Conservation (phyloP, 2,888 invertebrate species). For the Tetranychus truncatus region DNA sequence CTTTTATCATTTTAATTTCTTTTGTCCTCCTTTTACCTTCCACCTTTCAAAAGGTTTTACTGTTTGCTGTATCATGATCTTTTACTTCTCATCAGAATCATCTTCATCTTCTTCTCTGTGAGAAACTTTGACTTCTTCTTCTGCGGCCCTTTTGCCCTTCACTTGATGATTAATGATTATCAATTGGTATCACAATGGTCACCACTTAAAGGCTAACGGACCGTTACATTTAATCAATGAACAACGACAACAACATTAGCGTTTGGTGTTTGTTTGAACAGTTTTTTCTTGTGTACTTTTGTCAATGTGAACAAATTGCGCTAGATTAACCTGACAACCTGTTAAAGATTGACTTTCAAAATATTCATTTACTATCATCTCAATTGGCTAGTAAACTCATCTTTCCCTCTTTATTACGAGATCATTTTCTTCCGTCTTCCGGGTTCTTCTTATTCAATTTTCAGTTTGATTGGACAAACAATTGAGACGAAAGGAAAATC, state of each 20-base stretch:
- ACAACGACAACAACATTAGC: not conserved
- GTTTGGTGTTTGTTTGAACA: too few relatives aligned
- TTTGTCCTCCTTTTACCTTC: not conserved
- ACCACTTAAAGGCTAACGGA: constrained; percentile 1
- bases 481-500: too few relatives aligned
- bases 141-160: too few relatives aligned
- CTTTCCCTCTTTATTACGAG: not conserved
- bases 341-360: too few relatives aligned
- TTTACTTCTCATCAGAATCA: not conserved
- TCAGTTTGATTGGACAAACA: too few relatives aligned
- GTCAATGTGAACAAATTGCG: too few relatives aligned
- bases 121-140: not conserved
- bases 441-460: not conserved
- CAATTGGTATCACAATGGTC: not conserved
- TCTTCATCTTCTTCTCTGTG: not conserved
- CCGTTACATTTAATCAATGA: not conserved
- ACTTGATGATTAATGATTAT: not conserved
- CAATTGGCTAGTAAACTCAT: not conserved
- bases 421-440: not conserved
- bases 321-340: too few relatives aligned
- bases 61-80: not conserved
- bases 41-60: not conserved
- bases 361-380: too few relatives aligned
- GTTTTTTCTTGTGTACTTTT: too few relatives aligned
- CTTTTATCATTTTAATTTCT: not conserved